Evolutionary conservation across 2,888 invertebrate species (phyloP).

Genomic region (Aquatica leii): DNA sequence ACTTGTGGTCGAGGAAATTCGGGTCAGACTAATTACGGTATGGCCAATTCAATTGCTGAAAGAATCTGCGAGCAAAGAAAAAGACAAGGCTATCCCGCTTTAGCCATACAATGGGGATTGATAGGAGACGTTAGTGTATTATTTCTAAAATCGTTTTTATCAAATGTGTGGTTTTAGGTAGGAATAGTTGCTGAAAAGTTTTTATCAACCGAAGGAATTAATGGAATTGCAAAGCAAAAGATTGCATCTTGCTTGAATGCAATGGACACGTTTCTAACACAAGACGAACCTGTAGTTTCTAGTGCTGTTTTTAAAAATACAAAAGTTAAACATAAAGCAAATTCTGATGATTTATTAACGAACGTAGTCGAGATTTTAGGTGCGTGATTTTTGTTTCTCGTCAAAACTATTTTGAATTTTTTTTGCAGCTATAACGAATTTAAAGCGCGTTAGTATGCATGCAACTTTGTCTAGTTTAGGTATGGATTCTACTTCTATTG

Average conservation of each 20-base stretch:
- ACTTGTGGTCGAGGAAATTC: conserved; percentile 93
- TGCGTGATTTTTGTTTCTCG: too few species aligned
- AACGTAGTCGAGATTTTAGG: too few species aligned
- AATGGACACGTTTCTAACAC: background rate
- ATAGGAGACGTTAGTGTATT: conserved; percentile 81
- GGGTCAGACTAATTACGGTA: conserved; percentile 88
- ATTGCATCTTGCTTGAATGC: too few species aligned
- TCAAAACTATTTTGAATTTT: too few species aligned
- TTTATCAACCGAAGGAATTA: conserved; percentile 50
- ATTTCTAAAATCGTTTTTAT: too few species aligned
- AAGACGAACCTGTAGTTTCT: background rate
- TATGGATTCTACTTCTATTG: conserved; percentile 97
- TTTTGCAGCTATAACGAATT: too few species aligned
- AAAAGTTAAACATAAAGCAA: too few species aligned
- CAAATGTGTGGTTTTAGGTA: too few species aligned
- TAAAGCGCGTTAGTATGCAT: conserved; percentile 74
- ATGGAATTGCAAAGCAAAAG: conserved; percentile 74
- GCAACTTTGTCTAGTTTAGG: conserved; percentile 88
- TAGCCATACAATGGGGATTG: conserved; percentile 94
- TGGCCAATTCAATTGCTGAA: conserved; percentile 92
- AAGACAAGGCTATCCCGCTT: conserved; percentile 74
- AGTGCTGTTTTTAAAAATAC: background rate
- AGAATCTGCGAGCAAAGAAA: conserved; percentile 80
- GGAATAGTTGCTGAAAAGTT: conserved; percentile 69
- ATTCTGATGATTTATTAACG: too few species aligned